Evolutionary conservation across 2,797 vertebrate species (phyloP).

Genomic region (Melanotaenia boesemani): DNA sequence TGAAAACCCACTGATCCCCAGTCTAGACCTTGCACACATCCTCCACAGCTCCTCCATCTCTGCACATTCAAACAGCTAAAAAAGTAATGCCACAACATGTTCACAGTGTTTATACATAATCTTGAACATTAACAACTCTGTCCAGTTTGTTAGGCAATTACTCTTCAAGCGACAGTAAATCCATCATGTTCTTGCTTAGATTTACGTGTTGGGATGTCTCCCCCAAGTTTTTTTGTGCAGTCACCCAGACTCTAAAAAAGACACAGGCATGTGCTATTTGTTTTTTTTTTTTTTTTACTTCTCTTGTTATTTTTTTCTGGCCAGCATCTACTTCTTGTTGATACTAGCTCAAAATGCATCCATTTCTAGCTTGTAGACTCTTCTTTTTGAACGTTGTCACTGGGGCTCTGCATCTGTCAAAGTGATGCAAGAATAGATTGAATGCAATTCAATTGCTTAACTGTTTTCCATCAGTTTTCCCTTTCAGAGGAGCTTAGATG

Average conservation of each 20-base stretch:
- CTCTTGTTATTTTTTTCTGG: conserved; percentile 17
- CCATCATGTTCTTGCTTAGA: conserved; percentile 40
- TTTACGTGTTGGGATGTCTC: conserved; percentile 42
- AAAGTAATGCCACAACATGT: conserved; percentile 11
- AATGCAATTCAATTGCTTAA: conserved; percentile 64
- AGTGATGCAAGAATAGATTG: conserved; percentile 70
- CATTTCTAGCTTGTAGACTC: conserved; percentile 69
- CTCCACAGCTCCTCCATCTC: conserved; percentile 39
- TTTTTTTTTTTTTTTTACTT: conserved; percentile 13
- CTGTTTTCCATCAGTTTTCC: conserved; percentile 58
- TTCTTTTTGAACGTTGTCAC: conserved; percentile 60
- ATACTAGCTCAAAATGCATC: conserved; percentile 68
- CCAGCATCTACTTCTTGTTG: conserved; percentile 61
- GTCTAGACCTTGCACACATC: conserved; percentile 62
- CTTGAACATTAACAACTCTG: conserved; percentile 20
- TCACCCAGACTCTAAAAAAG: conserved; percentile 55
- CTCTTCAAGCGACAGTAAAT: conserved; percentile 33
- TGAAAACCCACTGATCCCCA: conserved; percentile 71
- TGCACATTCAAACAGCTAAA: conserved; percentile 34
- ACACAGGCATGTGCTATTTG: conserved; percentile 27
- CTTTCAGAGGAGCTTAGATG: conserved; percentile 55
- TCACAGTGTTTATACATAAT: conserved; percentile 30
- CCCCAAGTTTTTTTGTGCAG: conserved; percentile 50
- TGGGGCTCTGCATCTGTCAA: conserved; percentile 69
- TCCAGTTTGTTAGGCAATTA: conserved; percentile 52